Evolutionary conservation across 1,140 invertebrate genomes (phyloP).

Genomic region (Oncopodura yosiiana): DNA sequence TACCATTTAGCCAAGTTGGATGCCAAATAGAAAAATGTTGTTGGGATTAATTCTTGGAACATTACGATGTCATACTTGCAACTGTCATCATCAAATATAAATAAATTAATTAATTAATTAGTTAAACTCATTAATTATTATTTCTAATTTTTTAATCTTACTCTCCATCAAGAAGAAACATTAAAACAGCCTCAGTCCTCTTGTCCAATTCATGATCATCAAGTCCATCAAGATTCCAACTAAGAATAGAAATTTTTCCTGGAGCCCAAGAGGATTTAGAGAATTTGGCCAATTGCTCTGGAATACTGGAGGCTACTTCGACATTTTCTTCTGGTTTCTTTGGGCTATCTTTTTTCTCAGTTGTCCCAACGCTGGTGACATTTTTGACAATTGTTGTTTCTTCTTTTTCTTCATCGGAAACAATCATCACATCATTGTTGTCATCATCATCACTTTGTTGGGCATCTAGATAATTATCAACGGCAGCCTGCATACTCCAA

Average conservation of each 20-base stretch:
- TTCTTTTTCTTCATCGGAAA: neutral
- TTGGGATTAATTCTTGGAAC: slow-evolving; percentile 52
- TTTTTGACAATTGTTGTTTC: neutral
- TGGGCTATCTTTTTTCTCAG: neutral
- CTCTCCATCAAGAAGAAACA: slow-evolving; percentile 37
- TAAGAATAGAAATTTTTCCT: slow-evolving; percentile 41
- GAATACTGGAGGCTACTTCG: neutral
- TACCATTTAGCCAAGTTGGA: slow-evolving; percentile 39
- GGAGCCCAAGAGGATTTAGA: slow-evolving; percentile 36
- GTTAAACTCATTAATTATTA: neutral
- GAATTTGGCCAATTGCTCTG: neutral
- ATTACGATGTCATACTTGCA: slow-evolving; percentile 52
- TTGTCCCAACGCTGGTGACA: neutral
- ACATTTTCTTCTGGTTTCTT: neutral
- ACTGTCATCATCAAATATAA: slow-evolving; percentile 41
- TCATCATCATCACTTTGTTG: slow-evolving; percentile 2
- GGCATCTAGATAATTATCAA: slow-evolving; percentile 15
- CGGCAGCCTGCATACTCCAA: slow-evolving; percentile 31
- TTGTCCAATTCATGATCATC: slow-evolving; percentile 46
- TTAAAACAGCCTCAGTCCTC: slow-evolving; percentile 46
- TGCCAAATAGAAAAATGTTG: slow-evolving; percentile 41
- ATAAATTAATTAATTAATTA: slow-evolving; percentile 1
- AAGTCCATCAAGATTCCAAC: slow-evolving; percentile 57
- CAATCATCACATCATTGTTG: neutral
- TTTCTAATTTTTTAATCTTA: neutral